Evolutionary conservation across 2,113 vertebrate species (phyloP), one percentile per base, ranked within the genome.

Genomic region (Neopipo cinnamomea): DNA sequence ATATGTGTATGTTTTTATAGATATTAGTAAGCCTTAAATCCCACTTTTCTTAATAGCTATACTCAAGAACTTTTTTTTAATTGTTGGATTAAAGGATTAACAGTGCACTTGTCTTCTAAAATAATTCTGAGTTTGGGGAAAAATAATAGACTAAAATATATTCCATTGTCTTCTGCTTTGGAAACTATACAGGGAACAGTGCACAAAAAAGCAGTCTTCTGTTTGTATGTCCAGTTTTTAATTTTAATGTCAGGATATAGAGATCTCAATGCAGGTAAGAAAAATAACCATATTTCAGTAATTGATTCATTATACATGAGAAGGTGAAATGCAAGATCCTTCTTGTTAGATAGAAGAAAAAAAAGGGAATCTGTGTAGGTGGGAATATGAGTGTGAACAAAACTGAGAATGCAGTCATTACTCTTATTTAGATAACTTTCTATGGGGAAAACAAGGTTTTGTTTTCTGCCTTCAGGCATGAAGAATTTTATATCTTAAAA

Each of bases 371-470:
- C 35, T 90, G 11, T 74, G 70, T 52, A 66, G 44, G 33, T 70
- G 44, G 25, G 20, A n/a, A 31, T 39, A 46, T 11, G 5, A 31
- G 3, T 68, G 8, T 39, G 33, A 88, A 74, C 20, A 74, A 15
- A 55, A 77, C 77, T 52, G 15, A 71, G 8, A 70, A 94, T 33
- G 5, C 12, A 73, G 71, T 44, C 4, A 27, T 56, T 13, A 61
- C 14, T 66, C 13, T 78, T 46, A 52, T 42, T 74, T 83, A 44
- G 49, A 78, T 49, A 4, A 71, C 58, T 58, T 72, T 53, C 5
- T 56, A 22, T 1, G 10, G 9, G 6, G 17, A 50, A 76, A 63
- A 53, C 27, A 3, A 0, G 0, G 6, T 58, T 79, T 18, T 63
- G 23, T 42, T 61, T 20, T 78, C 44, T 74, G 5, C 6, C 49